phyloP scores from a whole-genome alignment of 1,140 invertebrate genomes.

The Belonocnema kinseyi region DNA sequence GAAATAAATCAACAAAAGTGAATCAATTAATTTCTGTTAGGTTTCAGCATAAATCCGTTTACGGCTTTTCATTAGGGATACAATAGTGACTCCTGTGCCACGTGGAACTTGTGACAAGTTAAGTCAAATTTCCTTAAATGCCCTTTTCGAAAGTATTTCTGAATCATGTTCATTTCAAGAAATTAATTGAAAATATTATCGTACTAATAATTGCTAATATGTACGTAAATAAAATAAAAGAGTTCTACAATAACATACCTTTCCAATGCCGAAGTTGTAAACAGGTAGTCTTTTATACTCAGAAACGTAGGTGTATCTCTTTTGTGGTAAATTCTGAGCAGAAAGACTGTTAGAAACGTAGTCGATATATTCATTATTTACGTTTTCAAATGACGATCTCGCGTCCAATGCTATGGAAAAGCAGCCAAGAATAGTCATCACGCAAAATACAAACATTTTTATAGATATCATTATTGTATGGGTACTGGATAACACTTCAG shows the following conservation, averaged over 20 bases:
- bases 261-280: constrained; percentile 82
- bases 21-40: too few species aligned
- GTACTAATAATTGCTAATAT: too few species aligned
- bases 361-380: constrained; percentile 31
- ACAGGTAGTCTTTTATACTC: constrained; percentile 81
- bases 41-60: too few species aligned
- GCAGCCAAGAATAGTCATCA: constrained; percentile 54
- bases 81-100: too few species aligned
- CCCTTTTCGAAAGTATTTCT: too few species aligned
- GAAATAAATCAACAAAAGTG: too few species aligned
- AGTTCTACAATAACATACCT: constrained; percentile 49
- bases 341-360: constrained; percentile 30
- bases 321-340: constrained; percentile 71
- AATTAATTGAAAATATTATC: too few species aligned
- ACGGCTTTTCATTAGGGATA: too few species aligned
- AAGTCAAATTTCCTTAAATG: too few species aligned
- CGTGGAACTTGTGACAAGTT: too few species aligned
- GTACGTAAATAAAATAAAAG: too few species aligned
- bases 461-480: constrained; percentile 37
- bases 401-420: constrained; percentile 54
- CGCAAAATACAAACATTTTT: constrained; percentile 52
- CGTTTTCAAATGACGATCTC: constrained; percentile 39
- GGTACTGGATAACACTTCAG: not conserved
- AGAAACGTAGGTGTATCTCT: constrained; percentile 80
- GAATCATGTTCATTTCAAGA: too few species aligned